A percentile compares a stretch with the other conserved stretches of the same genome.
phyloP scores from a whole-genome alignment of 2,888 invertebrate species.

The Adelphocoris suturalis region DNA sequence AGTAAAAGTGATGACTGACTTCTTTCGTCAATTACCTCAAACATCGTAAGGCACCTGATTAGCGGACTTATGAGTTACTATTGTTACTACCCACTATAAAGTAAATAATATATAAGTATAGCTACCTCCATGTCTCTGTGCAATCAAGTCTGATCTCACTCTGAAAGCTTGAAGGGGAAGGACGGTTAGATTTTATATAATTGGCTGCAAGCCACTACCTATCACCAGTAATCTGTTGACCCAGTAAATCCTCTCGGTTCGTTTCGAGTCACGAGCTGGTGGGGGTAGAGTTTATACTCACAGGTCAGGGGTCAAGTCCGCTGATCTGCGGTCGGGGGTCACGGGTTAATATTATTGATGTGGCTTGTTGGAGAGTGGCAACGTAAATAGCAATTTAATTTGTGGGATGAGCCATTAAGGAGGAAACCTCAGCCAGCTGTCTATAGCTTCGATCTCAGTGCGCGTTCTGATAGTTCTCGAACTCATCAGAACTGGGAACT shows the following conservation, averaged over 20 bases:
- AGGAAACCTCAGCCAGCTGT: not conserved
- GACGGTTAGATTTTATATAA: not conserved
- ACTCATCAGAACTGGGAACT: no score
- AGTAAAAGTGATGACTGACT: no score
- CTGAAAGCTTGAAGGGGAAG: no score
- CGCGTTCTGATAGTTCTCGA: no score
- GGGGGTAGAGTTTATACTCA: not conserved
- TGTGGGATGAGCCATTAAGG: not conserved
- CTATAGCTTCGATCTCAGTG: no score
- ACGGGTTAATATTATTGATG: not conserved
- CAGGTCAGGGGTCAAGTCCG: not conserved
- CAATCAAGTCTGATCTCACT: no score
- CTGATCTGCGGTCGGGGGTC: not conserved
- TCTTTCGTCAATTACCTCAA: no score
- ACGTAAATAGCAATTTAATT: not conserved
- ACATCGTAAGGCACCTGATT: no score
- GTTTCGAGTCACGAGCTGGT: slow-evolving; percentile 6
- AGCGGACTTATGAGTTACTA: no score
- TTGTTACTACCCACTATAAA: no score
- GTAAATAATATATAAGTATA: no score
- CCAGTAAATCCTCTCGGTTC: slow-evolving; percentile 6
- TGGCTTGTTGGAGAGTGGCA: not conserved
- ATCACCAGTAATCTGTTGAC: slow-evolving; percentile 5
- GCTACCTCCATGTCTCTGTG: no score
- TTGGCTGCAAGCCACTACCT: not conserved